Base-by-base conservation (phyloP, 2,797 vertebrate genomes). In the Eospalax fontanierii region DNA sequence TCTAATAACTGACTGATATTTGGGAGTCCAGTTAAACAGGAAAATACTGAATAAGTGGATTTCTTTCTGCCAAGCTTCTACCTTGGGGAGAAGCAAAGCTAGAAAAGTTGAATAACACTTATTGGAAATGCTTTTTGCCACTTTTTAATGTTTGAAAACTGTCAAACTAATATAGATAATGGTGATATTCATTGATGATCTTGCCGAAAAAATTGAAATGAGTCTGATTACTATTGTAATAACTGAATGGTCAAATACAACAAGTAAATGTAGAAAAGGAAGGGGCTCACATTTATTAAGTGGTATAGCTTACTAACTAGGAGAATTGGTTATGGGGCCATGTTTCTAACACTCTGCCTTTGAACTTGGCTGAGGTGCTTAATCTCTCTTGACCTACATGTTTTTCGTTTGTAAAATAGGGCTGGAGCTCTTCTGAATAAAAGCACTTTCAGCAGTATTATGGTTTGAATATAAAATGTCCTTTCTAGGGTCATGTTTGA, bases 11-110 rank as follows among this genome's bases (percentile, higher is more conserved):
- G 40, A 75, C 38, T 59, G 66, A 21, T 68, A 74, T 86, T 93
- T 35, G 83, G 70, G 43, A 92, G 65, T 66, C 9, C 46, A 28
- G 43, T 89, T 84, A 87, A 40, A 86, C 33, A 61, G 10, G 61
- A 87, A 90, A 21, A 40, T 90, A 16, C 68, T 33, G 61, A 63
- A 28, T n/a, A 74, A 14, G 33, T 40, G 90, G 50, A 75, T 90
- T 68, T 86, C 30, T 61, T 87, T 79, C 86, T 79, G 35, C 63
- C 80, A 91, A 76, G 28, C 54, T 79, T 90, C 50, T 43, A 86
- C 33, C 38, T 90, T 76, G 61, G 87, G n/a, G 86, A 87, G 38
- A 93, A 38, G 61, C 46, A 76, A 76, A 90, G 35, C 46, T 46
- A 66, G 43, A 80, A 26, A 63, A 90, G 24, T 30, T 66, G 57